A percentile compares a stretch with the other conserved stretches of the same genome.
Conservation (phyloP, 2,113 vertebrate genomes). For the Spizaetus ornatus region DNA sequence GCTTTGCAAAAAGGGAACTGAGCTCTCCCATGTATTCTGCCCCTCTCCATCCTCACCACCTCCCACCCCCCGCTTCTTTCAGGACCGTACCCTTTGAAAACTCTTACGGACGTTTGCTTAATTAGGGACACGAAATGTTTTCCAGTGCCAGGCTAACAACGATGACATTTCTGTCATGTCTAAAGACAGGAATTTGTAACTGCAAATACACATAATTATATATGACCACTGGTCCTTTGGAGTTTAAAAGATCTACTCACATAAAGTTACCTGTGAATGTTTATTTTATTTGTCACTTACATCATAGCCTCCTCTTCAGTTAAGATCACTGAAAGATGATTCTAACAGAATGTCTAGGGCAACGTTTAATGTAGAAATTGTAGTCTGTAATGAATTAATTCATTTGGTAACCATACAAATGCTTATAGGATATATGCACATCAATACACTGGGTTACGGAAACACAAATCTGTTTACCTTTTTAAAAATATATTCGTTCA, state of each 20-base stretch:
- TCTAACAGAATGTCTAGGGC: background rate
- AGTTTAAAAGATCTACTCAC: background rate
- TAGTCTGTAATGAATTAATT: background rate
- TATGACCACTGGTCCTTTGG: background rate
- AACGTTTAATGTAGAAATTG: background rate
- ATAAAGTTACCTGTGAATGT: background rate
- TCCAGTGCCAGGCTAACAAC: background rate
- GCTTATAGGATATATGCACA: background rate
- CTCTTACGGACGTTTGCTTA: background rate
- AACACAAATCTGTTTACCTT: background rate
- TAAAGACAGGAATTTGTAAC: background rate
- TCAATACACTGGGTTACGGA: background rate
- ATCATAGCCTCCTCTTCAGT: background rate
- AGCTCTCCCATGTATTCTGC: background rate
- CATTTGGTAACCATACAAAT: background rate
- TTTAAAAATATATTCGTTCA: background rate
- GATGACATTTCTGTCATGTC: background rate
- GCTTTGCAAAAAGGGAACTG: background rate
- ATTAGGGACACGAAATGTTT: background rate
- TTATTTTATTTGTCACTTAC: background rate
- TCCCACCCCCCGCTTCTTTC: background rate
- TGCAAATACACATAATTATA: background rate
- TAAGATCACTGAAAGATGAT: background rate
- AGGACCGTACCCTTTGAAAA: background rate
- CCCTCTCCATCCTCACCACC: background rate